Base-by-base conservation (phyloP, 2,888 invertebrate genomes). In the Orchestes rusci region DNA sequence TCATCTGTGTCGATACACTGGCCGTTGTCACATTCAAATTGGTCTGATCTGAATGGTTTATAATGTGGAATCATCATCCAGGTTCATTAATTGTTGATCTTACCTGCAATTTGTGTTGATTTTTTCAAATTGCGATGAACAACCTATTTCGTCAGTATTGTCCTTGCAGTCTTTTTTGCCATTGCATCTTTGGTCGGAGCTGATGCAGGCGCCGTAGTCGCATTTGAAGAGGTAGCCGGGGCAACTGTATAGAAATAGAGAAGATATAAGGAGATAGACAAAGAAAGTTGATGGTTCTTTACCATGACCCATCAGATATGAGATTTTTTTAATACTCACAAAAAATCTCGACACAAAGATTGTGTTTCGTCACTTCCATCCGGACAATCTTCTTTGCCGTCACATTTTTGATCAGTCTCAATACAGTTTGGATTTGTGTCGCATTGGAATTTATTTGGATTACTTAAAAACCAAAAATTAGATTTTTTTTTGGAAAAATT, bases 121-220 rank as follows among this genome's bases (percentile, higher is more conserved):
- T 32, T 44, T 44, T 2, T 43, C 16, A 4, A 31, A n/a, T 3
- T 4, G 5, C 2, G 23, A 3, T 4, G 20, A 2, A 31, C 52
- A 52, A 29, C 30, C 23, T 3, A 43, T 48, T 53, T 75, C 75
- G 55, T 75, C 75, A 3, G 74, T 74, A 23, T 65, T 66, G 46
- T 75, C 75, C 3, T 64, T 55, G 51, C 76, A 76, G 42, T 76
- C 70, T 34, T 59, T 50, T 4, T 62, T 49, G 1, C 70, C 71
- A 52, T 76, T 71, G 51, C 82, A 82, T 34, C 68, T 64, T 0
- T 70, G 63, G 15, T 72, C 70, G 2, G 73, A 70, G 12, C 49
- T 43, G 4, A 64, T 55, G 48, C 64, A 65, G 3, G 61, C 64
- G 5, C 65, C 65, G 43, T 64, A 64, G 8, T 54, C 52, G 40